Evolutionary conservation across 1,140 invertebrate species (phyloP).

Genomic region (Papilio polytes): DNA sequence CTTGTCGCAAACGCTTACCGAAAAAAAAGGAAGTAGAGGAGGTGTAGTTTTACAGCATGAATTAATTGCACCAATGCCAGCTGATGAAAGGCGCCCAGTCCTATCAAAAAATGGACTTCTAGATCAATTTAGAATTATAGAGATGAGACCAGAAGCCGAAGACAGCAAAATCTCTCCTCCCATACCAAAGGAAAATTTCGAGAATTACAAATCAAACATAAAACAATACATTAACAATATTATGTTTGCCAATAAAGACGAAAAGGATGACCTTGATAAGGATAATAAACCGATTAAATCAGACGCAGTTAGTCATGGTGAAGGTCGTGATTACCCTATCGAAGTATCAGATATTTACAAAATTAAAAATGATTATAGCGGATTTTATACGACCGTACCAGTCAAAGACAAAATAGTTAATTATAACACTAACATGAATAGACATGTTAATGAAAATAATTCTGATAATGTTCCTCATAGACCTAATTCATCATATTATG

Average conservation of each 20-base stretch:
- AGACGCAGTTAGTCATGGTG: not conserved
- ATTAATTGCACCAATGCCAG: slow-evolving; percentile 38
- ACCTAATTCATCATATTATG: not conserved
- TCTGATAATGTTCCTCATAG: not conserved
- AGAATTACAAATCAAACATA: not conserved
- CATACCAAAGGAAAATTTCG: not conserved
- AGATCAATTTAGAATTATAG: not conserved
- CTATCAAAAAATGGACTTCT: not conserved
- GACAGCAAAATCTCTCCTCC: not conserved
- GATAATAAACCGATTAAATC: not conserved
- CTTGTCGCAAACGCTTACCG: slow-evolving; percentile 54
- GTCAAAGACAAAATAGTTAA: not conserved
- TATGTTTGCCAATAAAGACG: not conserved
- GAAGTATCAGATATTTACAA: slow-evolving; percentile 24
- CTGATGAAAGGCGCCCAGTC: slow-evolving; percentile 25
- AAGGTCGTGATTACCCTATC: not conserved
- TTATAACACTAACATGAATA: not conserved
- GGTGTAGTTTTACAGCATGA: slow-evolving; percentile 52
- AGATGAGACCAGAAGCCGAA: not conserved
- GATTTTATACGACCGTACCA: not conserved
- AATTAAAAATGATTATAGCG: slow-evolving; percentile 27
- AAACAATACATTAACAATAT: slow-evolving; percentile 5
- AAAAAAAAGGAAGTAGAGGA: slow-evolving; percentile 59
- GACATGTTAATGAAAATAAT: not conserved
- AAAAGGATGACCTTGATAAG: not conserved